These are phyloP conservation scores for Parapristionchus giblindavisi DNA, from an alignment of 2,888 invertebrate species.

Conservation along the genomic window DNA sequence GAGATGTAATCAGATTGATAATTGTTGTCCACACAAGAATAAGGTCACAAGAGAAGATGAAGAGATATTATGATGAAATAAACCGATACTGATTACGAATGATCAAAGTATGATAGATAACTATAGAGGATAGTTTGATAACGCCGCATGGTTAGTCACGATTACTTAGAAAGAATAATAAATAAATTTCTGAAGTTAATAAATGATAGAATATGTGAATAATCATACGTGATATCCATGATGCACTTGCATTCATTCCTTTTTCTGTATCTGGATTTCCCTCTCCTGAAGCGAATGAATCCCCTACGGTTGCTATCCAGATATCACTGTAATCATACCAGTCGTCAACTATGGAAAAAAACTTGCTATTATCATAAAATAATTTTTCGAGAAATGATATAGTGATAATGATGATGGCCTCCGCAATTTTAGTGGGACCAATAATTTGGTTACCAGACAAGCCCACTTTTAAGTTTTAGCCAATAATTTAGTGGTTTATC, in stretches of 20 bases:
- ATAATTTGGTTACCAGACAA: too few species aligned
- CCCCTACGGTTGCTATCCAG: slow-evolving; percentile 65
- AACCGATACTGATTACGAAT: too few species aligned
- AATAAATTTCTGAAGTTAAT: not conserved
- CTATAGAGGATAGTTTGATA: too few species aligned
- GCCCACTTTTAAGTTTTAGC: too few species aligned
- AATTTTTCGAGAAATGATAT: not conserved
- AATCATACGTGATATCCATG: slow-evolving; percentile 47
- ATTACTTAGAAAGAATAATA: not conserved
- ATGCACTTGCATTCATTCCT: slow-evolving; percentile 38
- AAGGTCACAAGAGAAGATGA: too few species aligned
- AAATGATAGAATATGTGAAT: not conserved
- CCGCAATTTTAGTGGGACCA: too few species aligned
- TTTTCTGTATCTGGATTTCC: slow-evolving; percentile 59
- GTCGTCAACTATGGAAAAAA: not conserved
- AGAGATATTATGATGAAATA: too few species aligned
- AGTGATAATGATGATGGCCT: too few species aligned
- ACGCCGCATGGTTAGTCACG: too few species aligned
- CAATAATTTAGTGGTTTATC: not conserved
- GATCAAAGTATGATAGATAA: too few species aligned
- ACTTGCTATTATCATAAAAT: not conserved
- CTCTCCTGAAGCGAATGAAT: slow-evolving; percentile 67
- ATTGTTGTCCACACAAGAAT: too few species aligned
- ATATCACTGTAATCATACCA: slow-evolving; percentile 37
- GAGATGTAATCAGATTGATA: too few species aligned